These are phyloP conservation scores for Drosophila hawaiiensis DNA, from an alignment of 2,888 invertebrate species.

Conservation along the genomic window DNA sequence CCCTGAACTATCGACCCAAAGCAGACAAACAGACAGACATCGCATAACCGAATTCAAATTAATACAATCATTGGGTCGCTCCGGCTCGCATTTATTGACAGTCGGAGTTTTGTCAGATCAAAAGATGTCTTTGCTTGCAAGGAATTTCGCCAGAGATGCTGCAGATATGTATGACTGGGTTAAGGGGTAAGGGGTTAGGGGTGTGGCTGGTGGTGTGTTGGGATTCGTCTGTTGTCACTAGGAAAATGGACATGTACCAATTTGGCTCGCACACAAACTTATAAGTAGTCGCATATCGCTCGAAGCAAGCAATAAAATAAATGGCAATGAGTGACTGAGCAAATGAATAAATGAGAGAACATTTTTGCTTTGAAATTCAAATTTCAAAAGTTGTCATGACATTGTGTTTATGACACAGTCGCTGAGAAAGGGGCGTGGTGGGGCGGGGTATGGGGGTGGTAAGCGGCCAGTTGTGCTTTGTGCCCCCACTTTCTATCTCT, in stretches of 20 bases:
- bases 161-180: neutral
- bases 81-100: conserved; percentile 66
- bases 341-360: conserved; percentile 79
- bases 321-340: conserved; percentile 82
- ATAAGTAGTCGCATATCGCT: conserved; percentile 38
- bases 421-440: neutral
- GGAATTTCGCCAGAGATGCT: conserved; percentile 50
- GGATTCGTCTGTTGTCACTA: conserved; percentile 5
- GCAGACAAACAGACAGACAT: conserved; percentile 15
- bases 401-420: conserved; percentile 79
- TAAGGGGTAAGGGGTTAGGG: neutral
- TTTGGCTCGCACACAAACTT: conserved; percentile 30
- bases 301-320: conserved; percentile 76
- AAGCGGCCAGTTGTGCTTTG: conserved; percentile 5
- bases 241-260: conserved; percentile 66
- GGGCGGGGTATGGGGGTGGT: neutral
- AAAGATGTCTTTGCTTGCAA: conserved; percentile 67
- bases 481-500: conserved; percentile 3
- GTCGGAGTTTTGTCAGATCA: conserved; percentile 59
- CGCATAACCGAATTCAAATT: conserved; percentile 71
- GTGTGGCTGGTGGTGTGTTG: neutral
- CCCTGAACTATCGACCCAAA: conserved; percentile 56
- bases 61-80: conserved; percentile 72
- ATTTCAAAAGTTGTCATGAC: conserved; percentile 83
- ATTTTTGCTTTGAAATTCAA: conserved; percentile 82